A percentile compares a stretch with the other conserved stretches of the same genome.
Conservation (phyloP, 2,797 vertebrate species). For the Trachops cirrhosus region DNA sequence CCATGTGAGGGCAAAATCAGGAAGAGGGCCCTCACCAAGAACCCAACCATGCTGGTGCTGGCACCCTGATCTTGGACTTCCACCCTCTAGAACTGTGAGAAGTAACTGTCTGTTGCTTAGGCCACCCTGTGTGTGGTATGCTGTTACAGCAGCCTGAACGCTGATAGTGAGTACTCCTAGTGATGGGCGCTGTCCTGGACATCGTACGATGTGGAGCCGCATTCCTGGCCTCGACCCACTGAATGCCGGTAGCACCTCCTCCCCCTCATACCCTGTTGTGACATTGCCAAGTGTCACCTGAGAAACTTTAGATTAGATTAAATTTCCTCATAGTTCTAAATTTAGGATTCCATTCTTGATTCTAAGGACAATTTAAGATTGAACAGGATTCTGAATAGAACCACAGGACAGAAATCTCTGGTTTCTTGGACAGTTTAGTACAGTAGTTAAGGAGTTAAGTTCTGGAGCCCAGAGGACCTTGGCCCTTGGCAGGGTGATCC, state of each 20-base stretch:
- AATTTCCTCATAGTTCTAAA: not conserved
- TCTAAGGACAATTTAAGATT: not conserved
- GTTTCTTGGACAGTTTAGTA: not conserved
- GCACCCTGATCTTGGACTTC: not conserved
- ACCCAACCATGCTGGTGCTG: not conserved
- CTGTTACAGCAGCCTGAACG: not conserved
- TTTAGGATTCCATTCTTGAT: not conserved
- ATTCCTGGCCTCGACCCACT: not conserved
- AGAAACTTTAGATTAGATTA: not conserved
- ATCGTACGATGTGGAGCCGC: not conserved
- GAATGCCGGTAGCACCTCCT: not conserved
- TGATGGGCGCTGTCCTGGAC: not conserved
- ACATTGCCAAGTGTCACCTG: not conserved
- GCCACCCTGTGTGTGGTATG: not conserved
- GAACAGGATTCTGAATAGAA: not conserved
- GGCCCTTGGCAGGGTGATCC: not conserved
- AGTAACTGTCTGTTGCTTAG: not conserved
- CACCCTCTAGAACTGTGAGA: not conserved
- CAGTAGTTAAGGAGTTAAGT: not conserved
- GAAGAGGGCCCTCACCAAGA: not conserved
- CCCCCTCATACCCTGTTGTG: not conserved
- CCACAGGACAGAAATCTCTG: not conserved
- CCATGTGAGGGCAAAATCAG: not conserved
- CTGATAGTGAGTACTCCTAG: not conserved
- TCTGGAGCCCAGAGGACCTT: not conserved